Base-by-base conservation (phyloP, 30 jellyfish, hydroid and myxozoan species). In the Turritopsis dohrnii region DNA sequence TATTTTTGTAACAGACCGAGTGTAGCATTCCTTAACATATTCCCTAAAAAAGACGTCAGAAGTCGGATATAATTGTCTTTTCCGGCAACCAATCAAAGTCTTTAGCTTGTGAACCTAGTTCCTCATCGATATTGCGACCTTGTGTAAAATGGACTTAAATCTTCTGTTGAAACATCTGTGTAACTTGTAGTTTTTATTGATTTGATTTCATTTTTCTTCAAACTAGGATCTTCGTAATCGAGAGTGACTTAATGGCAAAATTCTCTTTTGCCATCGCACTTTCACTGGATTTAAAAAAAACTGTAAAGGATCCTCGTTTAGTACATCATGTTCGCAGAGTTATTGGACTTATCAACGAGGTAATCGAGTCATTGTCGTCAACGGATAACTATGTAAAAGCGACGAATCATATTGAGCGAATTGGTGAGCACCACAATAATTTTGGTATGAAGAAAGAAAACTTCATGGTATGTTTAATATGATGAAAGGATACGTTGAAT, bases 281-380 rank as follows among this genome's bases (percentile, higher is more conserved):
- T 19, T 23, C 9, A 7, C 22, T 69, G 9, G 77, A 69, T 69
- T 69, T 69, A 27, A 27, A 69, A 69, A 69, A 27, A 19, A 69
- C 30, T 16, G 8, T 69, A 0, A 27, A 69, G 4, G 77, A 69
- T 69, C 31, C 77, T 0, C 77, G 77, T 0, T 23, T 69, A 27
- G 77, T 69, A 21, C 30, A n/a, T 69, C 77, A 69, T 69, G 77
- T 69, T 69, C 77, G 77, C 9, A 69, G 77, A 9, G 77, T 69
- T 69, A 69, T 69, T 1, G 28, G 16, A 1, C 31, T 27, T 1
- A 7, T 69, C 9, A 27, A 69, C 30, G 28, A 23, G 28, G 77
- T 69, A 23, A 69, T 69, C 30, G 28, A 23, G 30, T 69, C 77
- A 27, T 27, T 69, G 9, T 13, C 60, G 60, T 41, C 60, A 13